These are phyloP conservation scores for Dendrolimus houi DNA, from an alignment of 2,888 invertebrate species.

Conservation along the genomic window DNA sequence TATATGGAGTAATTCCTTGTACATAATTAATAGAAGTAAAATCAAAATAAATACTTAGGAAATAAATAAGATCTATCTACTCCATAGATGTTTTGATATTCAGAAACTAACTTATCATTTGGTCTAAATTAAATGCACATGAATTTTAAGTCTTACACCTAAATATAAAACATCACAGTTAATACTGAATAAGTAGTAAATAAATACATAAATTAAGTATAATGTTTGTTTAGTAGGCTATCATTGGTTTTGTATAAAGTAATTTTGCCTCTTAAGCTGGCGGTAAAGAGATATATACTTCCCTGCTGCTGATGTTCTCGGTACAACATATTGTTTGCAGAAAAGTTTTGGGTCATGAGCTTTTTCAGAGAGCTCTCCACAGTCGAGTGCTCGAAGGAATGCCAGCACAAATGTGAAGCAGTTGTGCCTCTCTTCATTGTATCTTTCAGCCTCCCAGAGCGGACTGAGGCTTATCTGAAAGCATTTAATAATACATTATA, in stretches of 20 bases:
- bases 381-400: slow-evolving; percentile 84
- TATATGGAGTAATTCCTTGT: too few species aligned
- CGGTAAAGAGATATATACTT: slow-evolving; percentile 91
- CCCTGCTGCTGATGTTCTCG: slow-evolving; percentile 87
- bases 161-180: slow-evolving; percentile 70
- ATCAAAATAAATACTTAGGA: slow-evolving; percentile 13
- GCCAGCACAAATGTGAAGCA: slow-evolving; percentile 92
- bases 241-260: slow-evolving; percentile 67
- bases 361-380: slow-evolving; percentile 81
- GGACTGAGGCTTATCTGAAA: slow-evolving; percentile 70
- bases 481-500: too few species aligned
- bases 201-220: slow-evolving; percentile 39
- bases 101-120: slow-evolving; percentile 46
- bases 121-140: slow-evolving; percentile 69
- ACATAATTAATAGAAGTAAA: background rate
- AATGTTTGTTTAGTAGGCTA: slow-evolving; percentile 25
- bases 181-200: slow-evolving; percentile 64
- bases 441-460: slow-evolving; percentile 81
- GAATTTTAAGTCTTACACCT: slow-evolving; percentile 50
- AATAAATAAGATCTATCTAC: slow-evolving; percentile 14
- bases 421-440: slow-evolving; percentile 86
- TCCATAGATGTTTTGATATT: slow-evolving; percentile 9
- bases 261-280: slow-evolving; percentile 76
- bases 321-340: slow-evolving; percentile 88
- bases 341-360: slow-evolving; percentile 82